Percentiles rank a stretch among this genome's conserved stretches.
Conservation (phyloP, 2,797 vertebrate species). For the Sebastes nivosus region DNA sequence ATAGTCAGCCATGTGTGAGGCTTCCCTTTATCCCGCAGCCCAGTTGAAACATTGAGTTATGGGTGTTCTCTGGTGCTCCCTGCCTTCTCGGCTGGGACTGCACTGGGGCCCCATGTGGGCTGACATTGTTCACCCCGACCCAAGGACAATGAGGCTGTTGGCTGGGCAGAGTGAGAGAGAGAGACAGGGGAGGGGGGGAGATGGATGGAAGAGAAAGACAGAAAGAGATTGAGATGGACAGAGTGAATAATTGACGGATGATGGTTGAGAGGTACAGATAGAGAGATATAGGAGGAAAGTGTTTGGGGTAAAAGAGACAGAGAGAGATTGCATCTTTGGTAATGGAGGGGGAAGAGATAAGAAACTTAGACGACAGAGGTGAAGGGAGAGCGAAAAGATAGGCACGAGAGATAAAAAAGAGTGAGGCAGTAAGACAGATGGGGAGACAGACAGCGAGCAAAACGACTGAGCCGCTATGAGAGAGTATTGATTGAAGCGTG, state of each 20-base stretch:
- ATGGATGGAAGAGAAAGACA: conserved; percentile 14
- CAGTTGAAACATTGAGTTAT: conserved; percentile 81
- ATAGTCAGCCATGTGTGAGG: conserved; percentile 84
- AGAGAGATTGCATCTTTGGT: conserved; percentile 46
- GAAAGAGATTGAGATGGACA: conserved; percentile 59
- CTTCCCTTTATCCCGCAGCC: conserved; percentile 76
- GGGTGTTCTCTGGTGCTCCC: conserved; percentile 77
- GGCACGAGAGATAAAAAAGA: conserved; percentile 36
- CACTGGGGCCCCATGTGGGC: conserved; percentile 74
- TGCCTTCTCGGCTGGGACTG: conserved; percentile 74
- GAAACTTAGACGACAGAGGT: conserved; percentile 46
- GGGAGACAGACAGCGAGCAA: conserved; percentile 31
- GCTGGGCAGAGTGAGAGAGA: conserved; percentile 36
- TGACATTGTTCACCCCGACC: conserved; percentile 76
- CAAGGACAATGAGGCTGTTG: conserved; percentile 76
- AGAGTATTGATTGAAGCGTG: conserved; percentile 71
- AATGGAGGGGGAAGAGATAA: conserved; percentile 43
- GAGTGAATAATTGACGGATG: conserved; percentile 56
- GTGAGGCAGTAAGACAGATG: conserved; percentile 30
- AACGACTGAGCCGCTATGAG: conserved; percentile 39
- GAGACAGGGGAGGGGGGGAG: conserved; percentile 1
- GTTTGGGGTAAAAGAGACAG: conserved; percentile 33
- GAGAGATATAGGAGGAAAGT: conserved; percentile 48
- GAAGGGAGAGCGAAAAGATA: conserved; percentile 50
- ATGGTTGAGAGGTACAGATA: conserved; percentile 31